Base-by-base conservation (phyloP, 2,113 vertebrate species). In the Theristicus caerulescens region DNA sequence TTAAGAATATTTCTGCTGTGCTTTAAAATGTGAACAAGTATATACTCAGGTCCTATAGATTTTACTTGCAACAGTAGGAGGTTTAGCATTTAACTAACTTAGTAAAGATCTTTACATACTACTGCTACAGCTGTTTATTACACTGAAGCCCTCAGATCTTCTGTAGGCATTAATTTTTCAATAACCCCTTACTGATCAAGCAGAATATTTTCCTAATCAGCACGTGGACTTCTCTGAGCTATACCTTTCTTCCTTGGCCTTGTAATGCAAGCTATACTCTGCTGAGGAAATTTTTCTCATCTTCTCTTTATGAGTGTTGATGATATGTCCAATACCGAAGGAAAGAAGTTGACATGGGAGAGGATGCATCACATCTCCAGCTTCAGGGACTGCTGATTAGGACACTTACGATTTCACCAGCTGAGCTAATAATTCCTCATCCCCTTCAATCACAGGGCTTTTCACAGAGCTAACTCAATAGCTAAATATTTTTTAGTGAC, bases 91-190 rank as follows among this genome's bases (percentile, higher is more conserved):
- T 88, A 91, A 92, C 71, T 94, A 96, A 88, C 74, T 93, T 92
- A 54, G 64, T 83, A 91, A 58, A 44, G 11, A 29, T 92, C 69
- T 84, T 92, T 82, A 59, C 13, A 38, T 32, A 59, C 38, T 74
- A 59, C 32, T 64, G 29, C 67, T 64, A 31, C 32, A 51, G 22
- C 11, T 73, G 22, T 79, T 93, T 81, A 54, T 93, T 88, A 46
- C 51, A 70, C 26, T 67, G 67, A 81, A 83, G 27, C 16, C 52
- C 55, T 95, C 77, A 95, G 90, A 89, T 88, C 49, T 93, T 86
- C 85, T 42, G 20, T 24, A 71, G 66, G 5, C 66, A 97, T 97
- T 95, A 97, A 97, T 97, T 97, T 97, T 97, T 97, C 93, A 96
- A 52, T 77, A 94, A 78, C 34, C 15, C 69, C 86, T 97, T 81